phyloP scores from a whole-genome alignment of 1,140 invertebrate species.

The Bombyx mori region DNA sequence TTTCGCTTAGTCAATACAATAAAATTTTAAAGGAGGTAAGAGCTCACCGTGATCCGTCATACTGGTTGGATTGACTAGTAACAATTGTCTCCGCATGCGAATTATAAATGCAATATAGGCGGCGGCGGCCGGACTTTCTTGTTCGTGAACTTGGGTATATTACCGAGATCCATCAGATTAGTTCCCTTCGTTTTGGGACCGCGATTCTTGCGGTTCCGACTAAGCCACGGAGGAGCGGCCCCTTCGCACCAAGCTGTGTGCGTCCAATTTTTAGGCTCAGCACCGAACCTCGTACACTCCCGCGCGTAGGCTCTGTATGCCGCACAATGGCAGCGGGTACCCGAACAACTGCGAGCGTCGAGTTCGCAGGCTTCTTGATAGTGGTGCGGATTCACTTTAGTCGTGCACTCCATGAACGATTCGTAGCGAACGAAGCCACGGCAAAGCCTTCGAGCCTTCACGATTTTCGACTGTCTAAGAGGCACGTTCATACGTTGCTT shows the following conservation, averaged over 20 bases:
- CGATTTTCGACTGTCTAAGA: constrained; percentile 40
- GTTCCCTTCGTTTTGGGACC: constrained; percentile 17
- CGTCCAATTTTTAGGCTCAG: constrained; percentile 78
- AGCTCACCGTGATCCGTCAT: constrained; percentile 47
- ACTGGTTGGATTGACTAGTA: constrained; percentile 62
- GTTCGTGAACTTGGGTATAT: constrained; percentile 36
- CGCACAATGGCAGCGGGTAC: constrained; percentile 87
- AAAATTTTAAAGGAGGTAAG: not conserved
- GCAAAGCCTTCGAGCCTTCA: constrained; percentile 59
- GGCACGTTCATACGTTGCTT: constrained; percentile 53
- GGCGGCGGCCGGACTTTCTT: constrained; percentile 48
- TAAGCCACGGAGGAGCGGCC: constrained; percentile 39
- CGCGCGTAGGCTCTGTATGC: constrained; percentile 90
- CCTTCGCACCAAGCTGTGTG: constrained; percentile 73
- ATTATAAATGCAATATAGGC: constrained; percentile 42
- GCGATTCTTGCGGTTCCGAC: constrained; percentile 23
- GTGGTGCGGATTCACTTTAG: constrained; percentile 81
- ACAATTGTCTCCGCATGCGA: constrained; percentile 20
- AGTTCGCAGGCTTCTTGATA: constrained; percentile 89
- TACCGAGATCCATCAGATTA: constrained; percentile 29
- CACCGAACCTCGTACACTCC: constrained; percentile 84
- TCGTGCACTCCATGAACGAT: constrained; percentile 79
- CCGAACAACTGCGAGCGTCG: constrained; percentile 93
- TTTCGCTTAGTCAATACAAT: not conserved
- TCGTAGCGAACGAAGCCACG: constrained; percentile 67